A percentile compares a stretch with the other conserved stretches of the same genome.
Evolutionary conservation across 2,888 invertebrate species (phyloP).

Genomic region (Netelia melanura): DNA sequence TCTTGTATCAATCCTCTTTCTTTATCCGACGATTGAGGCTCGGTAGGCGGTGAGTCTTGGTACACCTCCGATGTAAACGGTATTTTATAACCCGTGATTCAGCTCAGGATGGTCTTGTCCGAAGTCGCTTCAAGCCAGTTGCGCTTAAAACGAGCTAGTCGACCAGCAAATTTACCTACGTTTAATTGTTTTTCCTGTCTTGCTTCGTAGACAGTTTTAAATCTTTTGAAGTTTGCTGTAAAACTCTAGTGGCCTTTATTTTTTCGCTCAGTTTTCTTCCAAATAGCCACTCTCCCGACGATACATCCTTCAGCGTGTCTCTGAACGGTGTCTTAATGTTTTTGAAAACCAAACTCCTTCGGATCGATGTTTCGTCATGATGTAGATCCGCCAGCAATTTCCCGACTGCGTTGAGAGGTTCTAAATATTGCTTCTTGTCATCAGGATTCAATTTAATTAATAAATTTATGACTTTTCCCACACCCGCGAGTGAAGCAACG

Average conservation of each 20-base stretch:
- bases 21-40: slow-evolving; percentile 47
- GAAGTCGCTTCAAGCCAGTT: slow-evolving; percentile 58
- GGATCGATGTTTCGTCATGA: slow-evolving; percentile 62
- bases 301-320: slow-evolving; percentile 55
- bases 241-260: slow-evolving; percentile 48
- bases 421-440: slow-evolving; percentile 32
- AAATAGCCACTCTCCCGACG: slow-evolving; percentile 25
- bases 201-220: slow-evolving; percentile 20
- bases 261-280: slow-evolving; percentile 51
- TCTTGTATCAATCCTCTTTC: slow-evolving; percentile 31
- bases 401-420: slow-evolving; percentile 32
- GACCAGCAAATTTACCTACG: slow-evolving; percentile 60
- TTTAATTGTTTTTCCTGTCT: slow-evolving; percentile 46
- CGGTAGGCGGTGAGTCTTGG: slow-evolving; percentile 37
- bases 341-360: slow-evolving; percentile 52
- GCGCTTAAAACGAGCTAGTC: slow-evolving; percentile 43
- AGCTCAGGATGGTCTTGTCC: slow-evolving; percentile 64
- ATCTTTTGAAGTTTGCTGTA: slow-evolving; percentile 51
- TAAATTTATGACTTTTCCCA: slow-evolving; percentile 35
- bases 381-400: slow-evolving; percentile 61
- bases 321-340: slow-evolving; percentile 58
- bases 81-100: slow-evolving; percentile 64
- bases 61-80: slow-evolving; percentile 39
- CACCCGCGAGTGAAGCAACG: slow-evolving; percentile 46
- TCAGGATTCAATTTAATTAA: slow-evolving; percentile 20